These are phyloP conservation scores for Eulithis prunata DNA, from an alignment of 2,888 invertebrate species.

Conservation along the genomic window DNA sequence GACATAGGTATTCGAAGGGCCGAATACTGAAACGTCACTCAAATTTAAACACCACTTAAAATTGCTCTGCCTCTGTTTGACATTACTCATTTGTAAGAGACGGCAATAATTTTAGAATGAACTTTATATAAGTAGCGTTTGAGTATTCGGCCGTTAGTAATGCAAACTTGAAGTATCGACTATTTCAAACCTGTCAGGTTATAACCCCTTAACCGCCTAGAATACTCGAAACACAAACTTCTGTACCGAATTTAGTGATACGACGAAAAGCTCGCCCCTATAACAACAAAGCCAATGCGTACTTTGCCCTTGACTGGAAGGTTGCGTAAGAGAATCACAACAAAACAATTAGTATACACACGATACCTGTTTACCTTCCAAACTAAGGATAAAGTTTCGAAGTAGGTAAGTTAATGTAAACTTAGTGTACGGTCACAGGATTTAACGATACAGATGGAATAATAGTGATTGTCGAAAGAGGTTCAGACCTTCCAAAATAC, in stretches of 20 bases:
- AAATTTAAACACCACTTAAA: no score
- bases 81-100: no score
- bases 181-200: no score
- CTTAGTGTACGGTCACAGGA: constrained; percentile 24
- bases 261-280: background rate
- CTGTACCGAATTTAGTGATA: background rate
- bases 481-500: background rate
- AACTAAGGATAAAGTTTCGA: constrained; percentile 23
- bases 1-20: no score
- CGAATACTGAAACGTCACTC: no score
- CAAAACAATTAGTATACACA: constrained; percentile 26
- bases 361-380: constrained; percentile 27
- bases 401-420: constrained; percentile 30
- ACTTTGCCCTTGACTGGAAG: constrained; percentile 8
- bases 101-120: no score
- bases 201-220: no score
- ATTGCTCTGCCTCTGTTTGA: no score
- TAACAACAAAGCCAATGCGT: constrained; percentile 9
- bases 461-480: background rate
- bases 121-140: no score
- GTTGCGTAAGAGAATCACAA: constrained; percentile 21
- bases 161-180: no score
- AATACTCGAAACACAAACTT: no score
- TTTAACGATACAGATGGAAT: constrained; percentile 7
- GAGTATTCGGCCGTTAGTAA: no score